A percentile compares a stretch with the other conserved stretches of the same genome.
Evolutionary conservation across 2,888 invertebrate species (phyloP).

Genomic region (Pseudococcus viburni): DNA sequence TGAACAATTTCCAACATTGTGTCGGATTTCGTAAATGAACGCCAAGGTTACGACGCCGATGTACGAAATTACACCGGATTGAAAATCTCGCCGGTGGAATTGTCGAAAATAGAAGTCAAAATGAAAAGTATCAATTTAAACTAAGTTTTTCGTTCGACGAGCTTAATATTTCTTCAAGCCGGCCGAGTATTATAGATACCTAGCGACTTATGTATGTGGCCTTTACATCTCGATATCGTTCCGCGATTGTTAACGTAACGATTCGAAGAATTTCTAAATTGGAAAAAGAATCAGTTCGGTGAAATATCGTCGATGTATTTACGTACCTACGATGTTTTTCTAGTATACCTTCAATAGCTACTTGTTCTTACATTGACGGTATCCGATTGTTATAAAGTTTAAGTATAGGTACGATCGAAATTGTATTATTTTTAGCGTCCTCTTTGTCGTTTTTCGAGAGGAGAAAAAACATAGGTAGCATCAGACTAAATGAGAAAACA

Average conservation of each 20-base stretch:
- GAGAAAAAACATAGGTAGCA: neutral
- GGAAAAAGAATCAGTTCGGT: conserved; percentile 18
- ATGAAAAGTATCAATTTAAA: conserved; percentile 20
- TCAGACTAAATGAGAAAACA: conserved; percentile 17
- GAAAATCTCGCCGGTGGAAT: neutral
- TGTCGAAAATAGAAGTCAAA: conserved; percentile 3
- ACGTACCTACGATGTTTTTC: neutral
- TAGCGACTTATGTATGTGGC: neutral
- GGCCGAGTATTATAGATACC: neutral
- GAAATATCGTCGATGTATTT: conserved; percentile 7
- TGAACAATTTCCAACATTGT: neutral
- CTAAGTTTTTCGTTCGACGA: neutral
- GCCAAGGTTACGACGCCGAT: neutral
- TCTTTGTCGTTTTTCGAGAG: neutral
- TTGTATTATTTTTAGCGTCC: neutral
- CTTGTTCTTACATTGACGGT: neutral
- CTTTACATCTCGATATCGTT: neutral
- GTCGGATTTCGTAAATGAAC: conserved; percentile 1
- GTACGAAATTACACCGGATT: neutral
- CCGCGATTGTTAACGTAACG: neutral
- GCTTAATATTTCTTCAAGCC: neutral
- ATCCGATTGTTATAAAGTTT: neutral
- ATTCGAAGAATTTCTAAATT: conserved; percentile 38
- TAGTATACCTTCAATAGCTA: neutral
- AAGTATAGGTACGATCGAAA: conserved; percentile 6